Evolutionary conservation across 2,113 vertebrate species (phyloP).

Genomic region (Notothenia rossii): DNA sequence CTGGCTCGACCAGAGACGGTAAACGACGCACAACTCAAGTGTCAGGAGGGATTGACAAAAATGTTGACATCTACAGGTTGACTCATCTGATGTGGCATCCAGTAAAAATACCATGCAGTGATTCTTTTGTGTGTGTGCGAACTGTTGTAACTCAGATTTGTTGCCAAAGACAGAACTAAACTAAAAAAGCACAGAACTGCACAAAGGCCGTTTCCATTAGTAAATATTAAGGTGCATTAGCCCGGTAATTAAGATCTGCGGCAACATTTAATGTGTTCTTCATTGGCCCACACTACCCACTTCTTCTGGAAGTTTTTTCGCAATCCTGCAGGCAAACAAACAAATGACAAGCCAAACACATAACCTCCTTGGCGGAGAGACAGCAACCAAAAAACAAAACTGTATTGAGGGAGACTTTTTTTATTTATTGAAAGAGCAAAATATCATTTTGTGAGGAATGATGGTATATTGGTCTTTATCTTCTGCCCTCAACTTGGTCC

Average conservation of each 20-base stretch:
- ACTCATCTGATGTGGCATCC: fast-evolving
- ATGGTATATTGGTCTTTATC: constrained; percentile 16
- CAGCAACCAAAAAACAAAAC: no score
- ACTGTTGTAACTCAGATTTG: neutral
- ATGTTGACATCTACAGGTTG: neutral
- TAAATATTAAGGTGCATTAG: no score
- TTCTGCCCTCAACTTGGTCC: neutral
- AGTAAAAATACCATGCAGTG: neutral
- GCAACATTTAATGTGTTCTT: no score
- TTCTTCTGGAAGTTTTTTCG: no score
- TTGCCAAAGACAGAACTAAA: neutral
- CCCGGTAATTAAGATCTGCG: no score
- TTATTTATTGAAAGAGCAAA: constrained; percentile 58
- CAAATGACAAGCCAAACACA: neutral
- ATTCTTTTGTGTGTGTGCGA: neutral
- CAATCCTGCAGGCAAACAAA: no score
- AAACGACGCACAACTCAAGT: no score
- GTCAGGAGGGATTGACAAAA: no score
- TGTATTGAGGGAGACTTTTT: constrained; percentile 1
- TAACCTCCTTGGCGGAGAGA: no score
- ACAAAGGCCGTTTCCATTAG: no score
- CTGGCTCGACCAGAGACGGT: constrained; percentile 56
- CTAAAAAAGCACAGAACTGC: no score
- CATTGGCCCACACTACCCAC: no score
- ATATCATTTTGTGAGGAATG: constrained; percentile 35